These are phyloP conservation scores for Orcinus orca DNA, from an alignment of 2,113 vertebrate genomes.

Conservation along the genomic window DNA sequence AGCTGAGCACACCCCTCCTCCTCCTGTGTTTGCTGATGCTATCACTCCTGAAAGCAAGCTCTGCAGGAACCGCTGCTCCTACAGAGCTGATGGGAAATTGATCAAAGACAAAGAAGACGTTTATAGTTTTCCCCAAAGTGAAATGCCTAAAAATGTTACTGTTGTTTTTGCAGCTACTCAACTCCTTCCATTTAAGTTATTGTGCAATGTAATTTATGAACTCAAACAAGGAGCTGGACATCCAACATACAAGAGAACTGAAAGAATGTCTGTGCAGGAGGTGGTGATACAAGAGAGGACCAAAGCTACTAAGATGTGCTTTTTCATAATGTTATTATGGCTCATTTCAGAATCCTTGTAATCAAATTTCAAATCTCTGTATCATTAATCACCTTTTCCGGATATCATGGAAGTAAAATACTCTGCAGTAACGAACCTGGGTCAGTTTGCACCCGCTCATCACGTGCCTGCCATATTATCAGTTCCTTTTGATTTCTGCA, in stretches of 20 bases:
- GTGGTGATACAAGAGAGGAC: conserved; percentile 42
- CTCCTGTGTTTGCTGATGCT: not conserved
- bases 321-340: conserved; percentile 34
- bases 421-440: conserved; percentile 69
- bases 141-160: conserved; percentile 25
- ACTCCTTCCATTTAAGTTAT: conserved; percentile 6
- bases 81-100: not conserved
- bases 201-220: not conserved
- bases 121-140: conserved; percentile 6
- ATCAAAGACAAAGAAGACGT: not conserved
- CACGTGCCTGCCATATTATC: conserved; percentile 71
- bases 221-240: conserved; percentile 35
- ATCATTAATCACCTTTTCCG: conserved; percentile 74
- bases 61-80: not conserved
- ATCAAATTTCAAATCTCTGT: conserved; percentile 37
- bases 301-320: conserved; percentile 53
- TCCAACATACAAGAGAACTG: not conserved
- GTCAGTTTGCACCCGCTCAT: conserved; percentile 74
- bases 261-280: conserved; percentile 8
- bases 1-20: not conserved
- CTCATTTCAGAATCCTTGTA: conserved; percentile 55
- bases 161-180: not conserved
- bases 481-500: conserved; percentile 75
- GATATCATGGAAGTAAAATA: conserved; percentile 71
- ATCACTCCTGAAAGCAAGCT: not conserved